phyloP scores from a whole-genome alignment of 2,113 vertebrate species.

The Cavia porcellus region DNA sequence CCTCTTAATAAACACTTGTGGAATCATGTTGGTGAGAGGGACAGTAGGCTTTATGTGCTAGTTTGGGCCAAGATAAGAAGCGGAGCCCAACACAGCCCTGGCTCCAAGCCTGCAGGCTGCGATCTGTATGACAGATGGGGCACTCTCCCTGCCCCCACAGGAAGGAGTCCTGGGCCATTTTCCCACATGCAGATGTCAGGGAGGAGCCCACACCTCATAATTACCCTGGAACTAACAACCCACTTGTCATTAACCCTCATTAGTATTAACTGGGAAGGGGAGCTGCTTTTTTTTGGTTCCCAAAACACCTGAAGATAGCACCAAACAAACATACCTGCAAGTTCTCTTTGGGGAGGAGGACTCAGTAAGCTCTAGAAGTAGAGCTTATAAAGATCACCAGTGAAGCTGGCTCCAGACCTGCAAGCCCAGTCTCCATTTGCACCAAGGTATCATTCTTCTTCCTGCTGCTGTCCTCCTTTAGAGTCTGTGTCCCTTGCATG shows the following conservation, averaged over 20 bases:
- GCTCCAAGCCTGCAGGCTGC: constrained; percentile 34
- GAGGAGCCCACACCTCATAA: constrained; percentile 53
- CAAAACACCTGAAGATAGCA: background rate
- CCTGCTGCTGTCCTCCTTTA: background rate
- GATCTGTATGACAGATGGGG: constrained; percentile 39
- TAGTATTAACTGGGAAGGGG: constrained; percentile 54
- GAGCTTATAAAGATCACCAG: background rate
- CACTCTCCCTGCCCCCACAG: background rate
- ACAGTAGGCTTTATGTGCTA: constrained; percentile 27
- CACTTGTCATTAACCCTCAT: constrained; percentile 57
- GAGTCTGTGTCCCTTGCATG: background rate
- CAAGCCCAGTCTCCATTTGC: background rate
- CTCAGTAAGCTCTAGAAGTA: background rate
- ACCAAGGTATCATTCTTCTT: background rate
- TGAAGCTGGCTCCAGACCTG: background rate
- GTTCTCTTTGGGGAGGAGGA: background rate
- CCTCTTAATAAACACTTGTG: constrained; percentile 63
- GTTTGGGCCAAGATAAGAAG: background rate
- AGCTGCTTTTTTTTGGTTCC: background rate
- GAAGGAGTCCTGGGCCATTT: constrained; percentile 33
- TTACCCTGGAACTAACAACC: constrained; percentile 41
- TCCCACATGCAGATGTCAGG: constrained; percentile 39
- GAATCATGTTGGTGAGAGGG: constrained; percentile 46
- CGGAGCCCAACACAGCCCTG: constrained; percentile 39
- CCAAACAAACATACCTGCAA: background rate